phyloP scores from a whole-genome alignment of 2,113 vertebrate genomes.

The Gopherus flavomarginatus region DNA sequence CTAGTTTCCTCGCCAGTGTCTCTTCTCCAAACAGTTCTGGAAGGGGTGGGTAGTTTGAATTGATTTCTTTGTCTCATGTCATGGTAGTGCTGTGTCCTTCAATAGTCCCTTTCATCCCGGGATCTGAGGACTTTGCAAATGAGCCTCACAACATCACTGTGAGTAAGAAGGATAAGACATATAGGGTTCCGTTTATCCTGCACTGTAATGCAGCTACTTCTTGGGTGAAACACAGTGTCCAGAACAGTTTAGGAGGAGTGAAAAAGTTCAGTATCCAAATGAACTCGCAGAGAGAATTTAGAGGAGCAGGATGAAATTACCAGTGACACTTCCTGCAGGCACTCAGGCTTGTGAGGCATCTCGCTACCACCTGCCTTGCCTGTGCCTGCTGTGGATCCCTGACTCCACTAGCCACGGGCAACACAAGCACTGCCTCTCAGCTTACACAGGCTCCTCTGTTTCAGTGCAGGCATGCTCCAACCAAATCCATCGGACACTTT shows the following conservation, averaged over 20 bases:
- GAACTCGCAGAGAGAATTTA: not conserved
- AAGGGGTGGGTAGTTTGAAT: slow-evolving; percentile 17
- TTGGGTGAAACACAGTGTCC: not conserved
- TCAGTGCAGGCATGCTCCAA: not conserved
- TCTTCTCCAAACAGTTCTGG: not conserved
- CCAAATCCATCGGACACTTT: not conserved
- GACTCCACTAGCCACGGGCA: no score
- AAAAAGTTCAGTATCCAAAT: not conserved
- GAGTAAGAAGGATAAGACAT: not conserved
- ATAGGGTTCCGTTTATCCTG: not conserved
- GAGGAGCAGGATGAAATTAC: not conserved
- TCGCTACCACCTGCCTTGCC: no score
- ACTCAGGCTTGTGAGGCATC: no score
- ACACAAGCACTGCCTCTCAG: no score
- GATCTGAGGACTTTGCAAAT: not conserved
- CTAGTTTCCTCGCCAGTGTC: slow-evolving; percentile 13
- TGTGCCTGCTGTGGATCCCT: no score
- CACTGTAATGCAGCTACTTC: not conserved
- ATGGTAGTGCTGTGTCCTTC: not conserved
- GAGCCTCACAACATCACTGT: not conserved
- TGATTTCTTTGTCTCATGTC: not conserved
- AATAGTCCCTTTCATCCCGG: not conserved
- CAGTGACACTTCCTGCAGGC: not conserved
- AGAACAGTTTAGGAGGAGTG: not conserved
- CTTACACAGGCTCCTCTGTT: no score